A percentile compares a stretch with the other conserved stretches of the same genome.
These are phyloP conservation scores for Acronicta leporina DNA, from an alignment of 2,888 invertebrate species.

Conservation along the genomic window DNA sequence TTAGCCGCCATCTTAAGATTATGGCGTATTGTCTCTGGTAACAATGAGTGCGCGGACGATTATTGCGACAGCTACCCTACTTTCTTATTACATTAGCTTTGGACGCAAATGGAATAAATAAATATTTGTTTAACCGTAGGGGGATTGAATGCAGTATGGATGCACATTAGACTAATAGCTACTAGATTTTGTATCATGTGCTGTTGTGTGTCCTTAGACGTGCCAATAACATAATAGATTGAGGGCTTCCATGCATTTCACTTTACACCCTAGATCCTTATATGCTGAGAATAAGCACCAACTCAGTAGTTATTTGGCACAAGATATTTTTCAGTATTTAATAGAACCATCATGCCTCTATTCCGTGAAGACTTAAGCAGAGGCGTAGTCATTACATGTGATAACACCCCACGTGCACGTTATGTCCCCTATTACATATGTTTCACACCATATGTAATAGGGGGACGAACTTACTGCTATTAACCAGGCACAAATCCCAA, in stretches of 20 bases:
- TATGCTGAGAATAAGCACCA: no score
- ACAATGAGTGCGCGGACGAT: slow-evolving; percentile 56
- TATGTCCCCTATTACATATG: no score
- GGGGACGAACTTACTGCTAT: no score
- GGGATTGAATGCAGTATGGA: slow-evolving; percentile 16
- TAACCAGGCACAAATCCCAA: no score
- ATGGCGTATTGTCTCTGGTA: slow-evolving; percentile 64
- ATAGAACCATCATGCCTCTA: no score
- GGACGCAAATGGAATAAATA: slow-evolving; percentile 31
- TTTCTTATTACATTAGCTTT: slow-evolving; percentile 52
- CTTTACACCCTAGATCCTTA: no score
- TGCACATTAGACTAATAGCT: slow-evolving; percentile 9
- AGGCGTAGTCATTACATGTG: no score
- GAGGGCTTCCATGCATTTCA: background rate
- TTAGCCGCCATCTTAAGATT: slow-evolving; percentile 61
- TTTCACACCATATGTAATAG: no score
- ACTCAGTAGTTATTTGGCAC: no score
- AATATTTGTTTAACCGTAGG: slow-evolving; percentile 12
- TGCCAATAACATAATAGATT: background rate
- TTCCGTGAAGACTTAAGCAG: no score
- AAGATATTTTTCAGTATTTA: no score
- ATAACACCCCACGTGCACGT: no score
- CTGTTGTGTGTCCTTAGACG: background rate
- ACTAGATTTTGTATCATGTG: background rate
- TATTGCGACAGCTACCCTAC: slow-evolving; percentile 53